Conservation (phyloP, 2,113 vertebrate species). For the Indicator maculatus region DNA sequence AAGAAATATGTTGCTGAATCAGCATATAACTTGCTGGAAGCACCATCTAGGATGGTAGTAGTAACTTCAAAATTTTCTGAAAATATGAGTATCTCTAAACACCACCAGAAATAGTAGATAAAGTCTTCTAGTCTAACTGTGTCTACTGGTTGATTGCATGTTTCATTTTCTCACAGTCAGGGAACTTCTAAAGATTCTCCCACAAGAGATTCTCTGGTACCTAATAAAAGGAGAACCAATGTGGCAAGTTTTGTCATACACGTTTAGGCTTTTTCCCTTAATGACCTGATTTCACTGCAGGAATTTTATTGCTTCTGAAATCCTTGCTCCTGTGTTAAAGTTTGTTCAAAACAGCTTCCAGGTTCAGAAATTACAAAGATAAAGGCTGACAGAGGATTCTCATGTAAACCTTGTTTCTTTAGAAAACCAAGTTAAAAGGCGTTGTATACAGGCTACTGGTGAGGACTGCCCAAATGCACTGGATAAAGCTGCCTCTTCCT, state of each 20-base stretch:
- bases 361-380: neutral
- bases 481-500: neutral
- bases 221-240: neutral
- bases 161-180: neutral
- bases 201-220: neutral
- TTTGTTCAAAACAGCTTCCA: neutral
- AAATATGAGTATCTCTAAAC: neutral
- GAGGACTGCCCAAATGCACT: neutral
- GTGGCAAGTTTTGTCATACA: neutral
- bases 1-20: neutral
- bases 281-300: neutral
- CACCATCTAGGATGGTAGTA: neutral
- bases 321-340: neutral
- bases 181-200: neutral
- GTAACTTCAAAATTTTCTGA: neutral
- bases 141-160: neutral
- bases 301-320: neutral
- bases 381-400: neutral
- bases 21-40: neutral
- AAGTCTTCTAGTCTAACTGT: neutral
- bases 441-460: accelerated
- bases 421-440: neutral
- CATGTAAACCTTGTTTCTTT: neutral
- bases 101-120: neutral
- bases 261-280: neutral